These are phyloP conservation scores for Pseudomugil gertrudae DNA, from an alignment of 2,797 vertebrate genomes.

Conservation along the genomic window DNA sequence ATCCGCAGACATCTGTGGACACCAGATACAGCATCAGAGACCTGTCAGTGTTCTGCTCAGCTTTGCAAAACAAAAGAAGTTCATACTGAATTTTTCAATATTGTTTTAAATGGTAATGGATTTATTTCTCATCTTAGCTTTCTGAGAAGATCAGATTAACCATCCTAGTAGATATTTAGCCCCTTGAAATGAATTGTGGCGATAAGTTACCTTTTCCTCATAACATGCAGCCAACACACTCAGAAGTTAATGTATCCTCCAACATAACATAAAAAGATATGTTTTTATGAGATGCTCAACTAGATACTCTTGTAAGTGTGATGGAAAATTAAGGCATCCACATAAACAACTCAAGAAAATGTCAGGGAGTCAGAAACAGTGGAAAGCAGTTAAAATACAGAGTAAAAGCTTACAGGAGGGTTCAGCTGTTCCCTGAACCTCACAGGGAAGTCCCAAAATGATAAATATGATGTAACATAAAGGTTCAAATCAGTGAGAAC, in stretches of 20 bases:
- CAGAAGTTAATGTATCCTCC: constrained; percentile 3
- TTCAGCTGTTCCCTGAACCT: constrained; percentile 44
- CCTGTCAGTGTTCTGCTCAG: background rate
- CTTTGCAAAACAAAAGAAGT: background rate
- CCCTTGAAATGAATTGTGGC: constrained; percentile 21
- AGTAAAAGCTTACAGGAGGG: constrained; percentile 30
- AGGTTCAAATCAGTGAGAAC: constrained; percentile 8
- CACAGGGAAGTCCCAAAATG: background rate
- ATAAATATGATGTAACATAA: background rate
- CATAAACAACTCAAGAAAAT: constrained; percentile 2
- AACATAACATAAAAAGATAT: constrained; percentile 24
- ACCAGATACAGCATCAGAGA: constrained; percentile 32
- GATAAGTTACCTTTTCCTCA: constrained; percentile 18
- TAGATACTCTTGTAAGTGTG: constrained; percentile 13
- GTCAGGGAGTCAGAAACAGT: background rate
- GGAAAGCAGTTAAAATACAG: constrained; percentile 20
- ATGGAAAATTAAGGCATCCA: background rate
- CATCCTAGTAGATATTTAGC: background rate
- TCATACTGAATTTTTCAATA: constrained; percentile 3
- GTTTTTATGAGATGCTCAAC: constrained; percentile 15
- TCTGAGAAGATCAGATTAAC: background rate
- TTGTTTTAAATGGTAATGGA: background rate
- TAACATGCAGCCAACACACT: background rate
- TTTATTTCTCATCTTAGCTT: background rate
- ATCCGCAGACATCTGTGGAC: constrained; percentile 17